A percentile compares a stretch with the other conserved stretches of the same genome.
Conservation (phyloP, 2,797 vertebrate species). For the Mus minutoides region DNA sequence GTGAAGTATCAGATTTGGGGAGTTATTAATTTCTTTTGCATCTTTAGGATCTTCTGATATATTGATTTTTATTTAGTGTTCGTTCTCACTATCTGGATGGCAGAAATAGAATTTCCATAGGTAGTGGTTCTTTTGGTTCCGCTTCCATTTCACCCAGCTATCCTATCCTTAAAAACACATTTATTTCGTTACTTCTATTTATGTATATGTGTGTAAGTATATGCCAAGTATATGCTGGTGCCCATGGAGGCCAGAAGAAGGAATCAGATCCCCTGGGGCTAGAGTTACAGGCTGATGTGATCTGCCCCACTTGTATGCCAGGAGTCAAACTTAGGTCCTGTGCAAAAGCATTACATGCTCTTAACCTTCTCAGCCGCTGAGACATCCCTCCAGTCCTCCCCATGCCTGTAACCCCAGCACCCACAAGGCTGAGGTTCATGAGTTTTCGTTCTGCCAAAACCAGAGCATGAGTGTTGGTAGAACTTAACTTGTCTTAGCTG, state of each 20-base stretch:
- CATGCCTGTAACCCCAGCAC: not conserved
- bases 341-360: not conserved
- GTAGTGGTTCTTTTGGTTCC: not conserved
- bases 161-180: not conserved
- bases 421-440: not conserved
- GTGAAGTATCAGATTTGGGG: not conserved
- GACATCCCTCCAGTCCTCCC: not conserved
- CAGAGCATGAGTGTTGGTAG: not conserved
- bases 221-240: not conserved
- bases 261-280: not conserved
- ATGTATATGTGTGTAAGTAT: not conserved
- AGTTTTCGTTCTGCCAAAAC: constrained; percentile 23
- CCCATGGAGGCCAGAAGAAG: not conserved
- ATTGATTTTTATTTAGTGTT: constrained; percentile 1
- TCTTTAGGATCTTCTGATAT: not conserved
- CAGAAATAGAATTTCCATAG: constrained; percentile 6
- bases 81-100: not conserved
- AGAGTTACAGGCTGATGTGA: not conserved
- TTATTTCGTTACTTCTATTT: not conserved
- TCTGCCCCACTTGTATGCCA: not conserved
- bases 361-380: too few relatives aligned
- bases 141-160: not conserved
- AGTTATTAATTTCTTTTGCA: not conserved
- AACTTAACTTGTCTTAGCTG: not conserved
- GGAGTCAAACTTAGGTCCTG: not conserved